phyloP scores from a whole-genome alignment of 2,113 vertebrate genomes.

The Sinosuthora webbiana region DNA sequence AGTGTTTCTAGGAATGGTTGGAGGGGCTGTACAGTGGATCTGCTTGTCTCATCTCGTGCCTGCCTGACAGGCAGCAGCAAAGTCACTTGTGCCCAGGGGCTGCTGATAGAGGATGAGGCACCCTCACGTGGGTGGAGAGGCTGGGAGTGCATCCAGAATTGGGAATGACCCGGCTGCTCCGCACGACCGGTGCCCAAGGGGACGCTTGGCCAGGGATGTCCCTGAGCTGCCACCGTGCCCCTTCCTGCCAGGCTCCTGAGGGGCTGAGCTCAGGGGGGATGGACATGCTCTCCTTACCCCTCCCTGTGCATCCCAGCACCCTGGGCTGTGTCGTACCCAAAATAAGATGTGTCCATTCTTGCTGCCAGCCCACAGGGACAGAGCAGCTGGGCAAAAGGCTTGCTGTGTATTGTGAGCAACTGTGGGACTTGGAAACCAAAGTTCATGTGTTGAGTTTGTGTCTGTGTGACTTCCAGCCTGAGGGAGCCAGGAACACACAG shows the following conservation, averaged over 20 bases:
- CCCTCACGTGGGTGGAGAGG: rapidly evolving
- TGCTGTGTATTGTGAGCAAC: not conserved
- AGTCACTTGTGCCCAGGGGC: not conserved
- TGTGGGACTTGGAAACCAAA: not conserved
- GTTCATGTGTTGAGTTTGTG: not conserved
- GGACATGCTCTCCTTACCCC: not conserved
- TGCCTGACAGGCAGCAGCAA: not conserved
- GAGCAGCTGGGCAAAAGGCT: not conserved
- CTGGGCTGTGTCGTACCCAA: rapidly evolving
- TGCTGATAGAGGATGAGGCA: not conserved
- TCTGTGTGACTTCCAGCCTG: not conserved
- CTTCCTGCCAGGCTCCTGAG: not conserved
- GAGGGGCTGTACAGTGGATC: not conserved
- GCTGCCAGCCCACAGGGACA: not conserved
- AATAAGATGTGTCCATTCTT: not conserved
- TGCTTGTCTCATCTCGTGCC: rapidly evolving
- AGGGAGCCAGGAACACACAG: not conserved
- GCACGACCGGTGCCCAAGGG: rapidly evolving
- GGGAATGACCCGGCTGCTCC: rapidly evolving
- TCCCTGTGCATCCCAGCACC: not conserved
- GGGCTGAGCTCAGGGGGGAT: not conserved
- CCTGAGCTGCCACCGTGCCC: rapidly evolving
- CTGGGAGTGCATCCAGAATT: rapidly evolving
- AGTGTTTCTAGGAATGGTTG: not conserved
- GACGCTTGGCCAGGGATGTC: not conserved